A percentile compares a stretch with the other conserved stretches of the same genome.
Conservation (phyloP, 2,113 vertebrate genomes). For the Podilymbus podiceps region DNA sequence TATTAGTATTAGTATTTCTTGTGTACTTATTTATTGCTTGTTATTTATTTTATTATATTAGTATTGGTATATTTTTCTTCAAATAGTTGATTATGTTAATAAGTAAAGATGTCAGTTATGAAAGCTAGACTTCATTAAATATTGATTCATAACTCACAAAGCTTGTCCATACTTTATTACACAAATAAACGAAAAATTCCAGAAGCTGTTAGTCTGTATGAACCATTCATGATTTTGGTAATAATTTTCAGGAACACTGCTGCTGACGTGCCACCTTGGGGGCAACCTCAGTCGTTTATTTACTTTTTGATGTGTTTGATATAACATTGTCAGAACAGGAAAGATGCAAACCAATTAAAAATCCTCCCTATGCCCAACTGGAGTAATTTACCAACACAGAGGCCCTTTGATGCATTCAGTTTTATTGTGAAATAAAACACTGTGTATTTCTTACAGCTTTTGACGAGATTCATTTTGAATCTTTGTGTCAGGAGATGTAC, state of each 20-base stretch:
- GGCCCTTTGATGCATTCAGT: conserved; percentile 20
- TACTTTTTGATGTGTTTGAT: conserved; percentile 66
- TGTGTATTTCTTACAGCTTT: conserved; percentile 26
- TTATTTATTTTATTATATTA: neutral
- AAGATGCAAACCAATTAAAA: conserved; percentile 69
- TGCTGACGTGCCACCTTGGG: conserved; percentile 41
- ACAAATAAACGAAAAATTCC: conserved; percentile 36
- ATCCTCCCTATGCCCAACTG: conserved; percentile 18
- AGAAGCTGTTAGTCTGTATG: conserved; percentile 15
- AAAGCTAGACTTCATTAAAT: conserved; percentile 40
- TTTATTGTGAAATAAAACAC: conserved; percentile 70
- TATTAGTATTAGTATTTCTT: neutral
- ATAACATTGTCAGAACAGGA: conserved; percentile 36
- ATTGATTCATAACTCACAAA: conserved; percentile 43
- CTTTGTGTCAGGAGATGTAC: conserved; percentile 70
- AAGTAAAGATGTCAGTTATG: conserved; percentile 1
- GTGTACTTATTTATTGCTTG: neutral
- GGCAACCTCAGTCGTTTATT: conserved; percentile 56
- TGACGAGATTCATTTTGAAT: conserved; percentile 68
- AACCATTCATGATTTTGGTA: conserved; percentile 43
- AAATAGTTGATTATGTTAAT: conserved; percentile 34
- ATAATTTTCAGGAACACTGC: conserved; percentile 44
- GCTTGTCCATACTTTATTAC: conserved; percentile 26
- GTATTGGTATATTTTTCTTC: conserved; percentile 1
- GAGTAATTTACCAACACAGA: conserved; percentile 54